A percentile compares a stretch with the other conserved stretches of the same genome.
Evolutionary conservation across 2,888 invertebrate genomes (phyloP).

Genomic region (Cynaeus angustus): DNA sequence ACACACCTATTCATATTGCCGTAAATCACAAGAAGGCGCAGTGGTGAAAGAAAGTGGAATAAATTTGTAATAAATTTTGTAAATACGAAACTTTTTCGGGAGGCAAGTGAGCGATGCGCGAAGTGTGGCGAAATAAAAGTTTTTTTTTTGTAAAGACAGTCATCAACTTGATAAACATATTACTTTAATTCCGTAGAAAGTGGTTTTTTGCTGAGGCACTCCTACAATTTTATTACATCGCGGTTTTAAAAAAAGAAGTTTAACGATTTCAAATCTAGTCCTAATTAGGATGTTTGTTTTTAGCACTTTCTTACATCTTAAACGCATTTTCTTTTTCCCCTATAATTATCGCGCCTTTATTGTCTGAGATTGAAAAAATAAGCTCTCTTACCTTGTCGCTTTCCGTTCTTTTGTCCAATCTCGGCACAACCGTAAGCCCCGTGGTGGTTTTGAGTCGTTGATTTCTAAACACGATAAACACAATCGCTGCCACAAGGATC

Average conservation of each 20-base stretch:
- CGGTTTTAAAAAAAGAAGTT: no score
- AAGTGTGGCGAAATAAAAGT: background rate
- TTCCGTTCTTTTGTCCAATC: conserved; percentile 71
- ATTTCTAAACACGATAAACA: conserved; percentile 81
- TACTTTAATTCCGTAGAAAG: no score
- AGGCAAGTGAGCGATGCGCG: background rate
- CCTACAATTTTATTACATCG: no score
- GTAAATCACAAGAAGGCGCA: background rate
- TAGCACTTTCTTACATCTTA: no score
- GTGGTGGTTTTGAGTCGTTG: conserved; percentile 73
- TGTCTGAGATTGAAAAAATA: background rate
- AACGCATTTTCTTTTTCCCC: no score
- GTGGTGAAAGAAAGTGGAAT: background rate
- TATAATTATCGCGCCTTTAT: no score
- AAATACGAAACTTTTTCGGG: conserved; percentile 2
- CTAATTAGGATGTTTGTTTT: no score
- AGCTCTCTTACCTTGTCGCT: conserved; percentile 61
- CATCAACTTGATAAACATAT: no score
- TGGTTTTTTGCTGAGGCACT: no score
- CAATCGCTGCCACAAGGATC: conserved; percentile 80
- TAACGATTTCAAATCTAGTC: no score
- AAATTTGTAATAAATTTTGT: conserved; percentile 1
- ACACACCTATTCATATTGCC: background rate
- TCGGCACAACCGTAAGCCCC: conserved; percentile 57
- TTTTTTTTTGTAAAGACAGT: background rate